Conservation (phyloP, 2,797 vertebrate genomes). For the Schizopygopsis pylzovi region DNA sequence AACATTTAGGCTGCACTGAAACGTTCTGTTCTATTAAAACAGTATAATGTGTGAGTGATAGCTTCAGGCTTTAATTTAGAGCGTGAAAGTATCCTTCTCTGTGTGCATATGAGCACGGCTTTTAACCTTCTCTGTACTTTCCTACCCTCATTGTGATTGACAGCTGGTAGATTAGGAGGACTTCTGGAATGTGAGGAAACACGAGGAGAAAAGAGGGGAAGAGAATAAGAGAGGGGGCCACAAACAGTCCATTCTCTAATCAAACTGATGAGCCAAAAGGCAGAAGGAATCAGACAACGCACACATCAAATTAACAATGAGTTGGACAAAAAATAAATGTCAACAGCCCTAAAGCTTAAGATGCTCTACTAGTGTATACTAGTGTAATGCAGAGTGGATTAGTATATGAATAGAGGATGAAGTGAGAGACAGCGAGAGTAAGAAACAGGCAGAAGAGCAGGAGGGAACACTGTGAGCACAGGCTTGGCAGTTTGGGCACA, state of each 20-base stretch:
- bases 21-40: not conserved
- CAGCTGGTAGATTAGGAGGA: constrained; percentile 26
- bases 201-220: not conserved
- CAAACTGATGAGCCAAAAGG: constrained; percentile 18
- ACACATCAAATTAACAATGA: not conserved
- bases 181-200: constrained; percentile 19
- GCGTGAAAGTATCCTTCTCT: not conserved
- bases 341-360: not conserved
- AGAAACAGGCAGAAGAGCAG: constrained; percentile 13
- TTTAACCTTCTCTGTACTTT: constrained; percentile 24
- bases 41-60: not conserved
- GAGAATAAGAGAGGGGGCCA: not conserved
- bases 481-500: constrained; percentile 32
- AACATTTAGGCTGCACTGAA: not conserved
- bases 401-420: not conserved
- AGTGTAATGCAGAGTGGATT: constrained; percentile 6
- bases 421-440: not conserved
- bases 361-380: not conserved
- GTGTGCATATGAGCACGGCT: not conserved
- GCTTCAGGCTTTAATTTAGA: not conserved
- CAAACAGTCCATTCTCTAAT: not conserved
- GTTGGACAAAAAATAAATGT: not conserved
- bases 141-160: constrained; percentile 10
- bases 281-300: not conserved
- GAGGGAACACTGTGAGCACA: constrained; percentile 27